These are phyloP conservation scores for Platycnemis pennipes DNA, from an alignment of 2,888 invertebrate genomes.

Conservation along the genomic window DNA sequence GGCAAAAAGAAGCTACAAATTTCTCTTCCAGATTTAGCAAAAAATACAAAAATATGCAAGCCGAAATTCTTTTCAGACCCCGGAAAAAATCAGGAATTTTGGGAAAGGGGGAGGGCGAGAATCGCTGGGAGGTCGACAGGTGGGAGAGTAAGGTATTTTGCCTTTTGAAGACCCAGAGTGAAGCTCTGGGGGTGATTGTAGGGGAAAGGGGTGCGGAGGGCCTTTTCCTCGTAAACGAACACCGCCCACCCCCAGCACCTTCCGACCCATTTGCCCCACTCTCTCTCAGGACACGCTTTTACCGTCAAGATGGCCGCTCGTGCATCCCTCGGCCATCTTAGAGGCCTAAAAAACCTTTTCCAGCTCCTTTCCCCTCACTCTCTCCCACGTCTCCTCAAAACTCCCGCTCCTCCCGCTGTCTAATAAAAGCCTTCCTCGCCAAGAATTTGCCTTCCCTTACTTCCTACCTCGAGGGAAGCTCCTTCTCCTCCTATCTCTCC, in stretches of 20 bases:
- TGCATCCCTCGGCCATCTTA: neutral
- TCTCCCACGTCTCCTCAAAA: neutral
- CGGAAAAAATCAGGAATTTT: neutral
- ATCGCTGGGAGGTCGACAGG: neutral
- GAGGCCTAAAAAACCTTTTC: neutral
- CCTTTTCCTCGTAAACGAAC: slow-evolving; percentile 12
- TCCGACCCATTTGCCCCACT: slow-evolving; percentile 1
- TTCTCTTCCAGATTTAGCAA: neutral
- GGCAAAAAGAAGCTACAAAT: neutral
- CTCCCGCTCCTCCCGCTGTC: neutral
- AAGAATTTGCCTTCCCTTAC: slow-evolving; percentile 33
- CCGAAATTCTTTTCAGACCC: neutral
- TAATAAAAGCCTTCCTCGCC: slow-evolving; percentile 25
- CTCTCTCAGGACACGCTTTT: neutral
- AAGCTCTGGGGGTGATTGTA: neutral
- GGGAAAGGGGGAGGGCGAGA: neutral
- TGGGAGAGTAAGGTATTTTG: neutral
- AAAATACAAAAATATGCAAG: neutral
- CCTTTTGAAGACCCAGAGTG: neutral
- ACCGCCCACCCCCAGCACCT: neutral
- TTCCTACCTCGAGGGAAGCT: neutral
- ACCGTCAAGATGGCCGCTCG: neutral
- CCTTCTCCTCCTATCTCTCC: neutral
- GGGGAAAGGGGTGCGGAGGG: too few relatives aligned
- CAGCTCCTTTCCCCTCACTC: neutral